Evolutionary conservation across 2,113 vertebrate species (phyloP).

Genomic region (Sinocyclocheilus rhinocerous): DNA sequence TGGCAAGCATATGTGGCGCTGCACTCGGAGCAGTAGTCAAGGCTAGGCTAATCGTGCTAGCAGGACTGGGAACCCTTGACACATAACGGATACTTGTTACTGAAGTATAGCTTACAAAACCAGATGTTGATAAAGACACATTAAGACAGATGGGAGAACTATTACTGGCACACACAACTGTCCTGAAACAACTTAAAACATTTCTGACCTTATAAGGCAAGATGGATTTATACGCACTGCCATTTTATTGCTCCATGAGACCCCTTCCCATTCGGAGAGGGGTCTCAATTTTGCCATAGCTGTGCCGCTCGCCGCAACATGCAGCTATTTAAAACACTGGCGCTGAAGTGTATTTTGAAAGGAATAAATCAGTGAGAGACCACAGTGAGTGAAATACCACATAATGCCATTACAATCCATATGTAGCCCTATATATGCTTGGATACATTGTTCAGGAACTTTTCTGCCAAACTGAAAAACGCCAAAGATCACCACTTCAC

Average conservation of each 20-base stretch:
- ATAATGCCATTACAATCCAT: conserved; percentile 45
- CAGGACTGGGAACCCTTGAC: conserved; percentile 89
- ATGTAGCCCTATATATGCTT: conserved; percentile 65
- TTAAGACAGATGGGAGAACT: conserved; percentile 95
- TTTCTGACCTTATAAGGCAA: conserved; percentile 90
- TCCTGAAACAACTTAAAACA: conserved; percentile 86
- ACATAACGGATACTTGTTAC: conserved; percentile 99
- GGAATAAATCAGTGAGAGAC: conserved; percentile 70
- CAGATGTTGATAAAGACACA: conserved; percentile 99
- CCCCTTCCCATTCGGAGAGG: conserved; percentile 58
- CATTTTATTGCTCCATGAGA: conserved; percentile 74
- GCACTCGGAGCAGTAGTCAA: conserved; percentile 88
- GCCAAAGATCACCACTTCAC: neutral
- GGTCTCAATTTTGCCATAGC: conserved; percentile 63
- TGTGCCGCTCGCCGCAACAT: conserved; percentile 63
- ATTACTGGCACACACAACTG: conserved; percentile 89
- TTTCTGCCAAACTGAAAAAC: conserved; percentile 26
- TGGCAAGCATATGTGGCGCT: conserved; percentile 95
- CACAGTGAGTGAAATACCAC: conserved; percentile 50
- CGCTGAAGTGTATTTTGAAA: conserved; percentile 66
- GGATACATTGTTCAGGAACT: conserved; percentile 42
- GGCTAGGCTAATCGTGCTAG: conserved; percentile 93
- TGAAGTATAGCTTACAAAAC: conserved; percentile 90
- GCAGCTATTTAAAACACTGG: conserved; percentile 70
- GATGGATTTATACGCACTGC: conserved; percentile 90